Conservation (phyloP, 2,113 vertebrate species). For the Misgurnus anguillicaudatus region DNA sequence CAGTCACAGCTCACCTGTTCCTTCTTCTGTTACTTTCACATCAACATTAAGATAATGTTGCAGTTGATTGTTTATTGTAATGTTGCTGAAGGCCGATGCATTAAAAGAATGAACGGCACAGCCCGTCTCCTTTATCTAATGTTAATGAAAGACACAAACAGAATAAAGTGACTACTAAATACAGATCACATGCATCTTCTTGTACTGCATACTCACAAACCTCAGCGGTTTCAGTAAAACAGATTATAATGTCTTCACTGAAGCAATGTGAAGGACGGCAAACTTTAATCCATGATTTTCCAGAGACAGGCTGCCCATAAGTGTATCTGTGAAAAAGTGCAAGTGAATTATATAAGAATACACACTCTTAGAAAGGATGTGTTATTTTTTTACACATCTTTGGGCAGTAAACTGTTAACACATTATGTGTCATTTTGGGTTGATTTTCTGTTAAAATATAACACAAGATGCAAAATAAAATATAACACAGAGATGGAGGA, state of each 20-base stretch:
- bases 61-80: background rate
- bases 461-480: too few relatives aligned
- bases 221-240: background rate
- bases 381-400: too few relatives aligned
- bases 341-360: background rate
- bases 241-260: accelerated
- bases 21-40: conserved; percentile 61
- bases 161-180: background rate
- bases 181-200: background rate
- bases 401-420: too few relatives aligned
- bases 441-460: too few relatives aligned
- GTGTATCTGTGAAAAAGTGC: conserved; percentile 66
- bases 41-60: background rate
- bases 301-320: conserved; percentile 70
- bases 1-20: conserved; percentile 60
- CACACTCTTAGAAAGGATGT: too few relatives aligned
- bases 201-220: background rate
- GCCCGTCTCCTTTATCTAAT: background rate
- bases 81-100: conserved; percentile 50
- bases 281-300: conserved; percentile 38
- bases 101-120: background rate
- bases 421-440: too few relatives aligned
- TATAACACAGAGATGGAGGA: too few relatives aligned
- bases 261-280: conserved; percentile 43
- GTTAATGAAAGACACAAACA: background rate